A percentile compares a stretch with the other conserved stretches of the same genome.
Evolutionary conservation across 2,888 invertebrate species (phyloP).

Genomic region (Cryptocephalus moraei): DNA sequence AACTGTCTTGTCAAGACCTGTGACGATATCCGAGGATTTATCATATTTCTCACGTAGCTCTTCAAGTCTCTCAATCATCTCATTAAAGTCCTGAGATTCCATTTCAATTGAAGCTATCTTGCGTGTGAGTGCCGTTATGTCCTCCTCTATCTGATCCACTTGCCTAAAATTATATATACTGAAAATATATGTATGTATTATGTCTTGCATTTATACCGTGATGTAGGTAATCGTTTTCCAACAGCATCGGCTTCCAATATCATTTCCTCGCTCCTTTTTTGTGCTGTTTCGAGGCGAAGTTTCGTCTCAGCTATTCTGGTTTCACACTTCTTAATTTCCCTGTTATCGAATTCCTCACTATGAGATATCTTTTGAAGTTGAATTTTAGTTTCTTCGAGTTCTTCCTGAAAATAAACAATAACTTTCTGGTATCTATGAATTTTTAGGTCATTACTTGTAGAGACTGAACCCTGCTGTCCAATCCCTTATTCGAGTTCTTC

Average conservation of each 20-base stretch:
- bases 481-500: constrained; percentile 18
- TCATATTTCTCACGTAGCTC: constrained; percentile 29
- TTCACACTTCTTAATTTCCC: constrained; percentile 20
- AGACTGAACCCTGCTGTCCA: constrained; percentile 26
- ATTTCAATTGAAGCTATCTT: constrained; percentile 37
- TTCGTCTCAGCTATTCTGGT: too few species aligned
- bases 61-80: constrained; percentile 26
- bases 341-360: constrained; percentile 24
- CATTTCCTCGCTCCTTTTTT: too few species aligned
- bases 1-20: constrained; percentile 20
- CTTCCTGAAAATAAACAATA: constrained; percentile 32
- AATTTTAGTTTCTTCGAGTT: constrained; percentile 40
- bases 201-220: too few species aligned
- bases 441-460: constrained; percentile 20
- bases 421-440: not conserved
- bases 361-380: constrained; percentile 33
- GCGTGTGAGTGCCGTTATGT: constrained; percentile 39
- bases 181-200: too few species aligned
- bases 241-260: constrained; percentile 11
- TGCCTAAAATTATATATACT: constrained; percentile 15
- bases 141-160: constrained; percentile 29
- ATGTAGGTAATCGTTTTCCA: constrained; percentile 37
- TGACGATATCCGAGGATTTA: constrained; percentile 26
- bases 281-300: too few species aligned
- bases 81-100: constrained; percentile 23